Evolutionary conservation across 2,888 invertebrate species (phyloP).

Genomic region (Dryobotodes eremita): DNA sequence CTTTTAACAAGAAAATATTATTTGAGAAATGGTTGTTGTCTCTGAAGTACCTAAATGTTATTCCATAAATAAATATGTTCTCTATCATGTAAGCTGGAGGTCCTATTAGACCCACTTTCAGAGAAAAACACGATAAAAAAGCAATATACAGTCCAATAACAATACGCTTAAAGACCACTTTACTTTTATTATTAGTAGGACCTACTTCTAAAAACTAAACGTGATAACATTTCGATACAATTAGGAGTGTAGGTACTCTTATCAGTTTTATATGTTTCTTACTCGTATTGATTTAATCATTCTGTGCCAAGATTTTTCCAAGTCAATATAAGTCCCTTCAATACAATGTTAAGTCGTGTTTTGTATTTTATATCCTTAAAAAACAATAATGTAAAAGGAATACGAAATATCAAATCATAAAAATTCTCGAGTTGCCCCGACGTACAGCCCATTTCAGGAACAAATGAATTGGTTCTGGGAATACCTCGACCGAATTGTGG

Average conservation of each 20-base stretch:
- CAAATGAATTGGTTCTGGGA: too few species aligned
- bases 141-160: neutral
- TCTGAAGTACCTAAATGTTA: neutral
- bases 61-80: neutral
- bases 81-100: neutral
- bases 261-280: too few species aligned
- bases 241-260: too few species aligned
- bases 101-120: neutral
- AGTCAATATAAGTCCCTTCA: neutral
- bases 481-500: too few species aligned
- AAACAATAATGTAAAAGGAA: neutral
- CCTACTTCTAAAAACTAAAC: neutral
- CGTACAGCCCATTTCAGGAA: neutral
- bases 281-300: neutral
- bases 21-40: neutral
- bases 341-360: neutral
- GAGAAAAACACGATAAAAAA: neutral
- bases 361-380: neutral
- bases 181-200: neutral
- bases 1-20: neutral
- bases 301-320: neutral
- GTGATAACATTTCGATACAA: neutral
- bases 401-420: too few species aligned
- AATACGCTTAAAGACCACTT: neutral
- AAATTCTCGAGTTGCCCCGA: neutral